Percentiles rank a stretch among this genome's conserved stretches.
Conservation (phyloP, 23 tunicate species). For the Halocynthia aurantium region DNA sequence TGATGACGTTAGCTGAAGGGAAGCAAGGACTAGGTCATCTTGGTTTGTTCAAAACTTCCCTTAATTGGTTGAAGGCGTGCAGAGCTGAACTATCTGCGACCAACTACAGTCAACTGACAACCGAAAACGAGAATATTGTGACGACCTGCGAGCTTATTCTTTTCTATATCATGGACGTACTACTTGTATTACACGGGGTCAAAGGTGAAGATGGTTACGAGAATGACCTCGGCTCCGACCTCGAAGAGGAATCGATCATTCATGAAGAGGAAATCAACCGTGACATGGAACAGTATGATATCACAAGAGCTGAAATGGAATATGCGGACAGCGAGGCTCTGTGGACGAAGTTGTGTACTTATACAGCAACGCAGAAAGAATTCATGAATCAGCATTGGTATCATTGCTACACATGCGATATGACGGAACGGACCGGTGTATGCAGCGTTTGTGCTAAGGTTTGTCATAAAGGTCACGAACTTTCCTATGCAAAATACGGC, state of each 20-base stretch:
- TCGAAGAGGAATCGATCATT: slow-evolving; percentile 8
- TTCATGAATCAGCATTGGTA: slow-evolving; percentile 99
- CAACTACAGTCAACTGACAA: slow-evolving; percentile 9
- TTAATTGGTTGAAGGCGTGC: slow-evolving; percentile 58
- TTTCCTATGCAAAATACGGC: slow-evolving; percentile 84
- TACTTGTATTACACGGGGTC: slow-evolving; percentile 16
- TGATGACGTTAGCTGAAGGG: slow-evolving; percentile 51
- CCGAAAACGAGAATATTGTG: slow-evolving; percentile 14
- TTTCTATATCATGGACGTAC: slow-evolving; percentile 18
- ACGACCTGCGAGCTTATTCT: slow-evolving; percentile 18
- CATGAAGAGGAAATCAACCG: slow-evolving; percentile 10
- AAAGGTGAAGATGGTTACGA: neutral
- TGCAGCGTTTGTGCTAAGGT: slow-evolving; percentile 93
- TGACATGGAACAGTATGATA: slow-evolving; percentile 31
- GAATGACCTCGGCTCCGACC: neutral
- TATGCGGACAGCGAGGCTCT: slow-evolving; percentile 54
- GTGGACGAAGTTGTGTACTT: slow-evolving; percentile 91
- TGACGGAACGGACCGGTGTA: slow-evolving; percentile 97
- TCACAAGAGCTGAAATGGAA: slow-evolving; percentile 24
- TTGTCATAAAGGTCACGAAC: slow-evolving; percentile 85
- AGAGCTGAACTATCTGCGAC: neutral
- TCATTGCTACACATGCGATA: slow-evolving; percentile 93
- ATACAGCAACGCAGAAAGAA: slow-evolving; percentile 89
- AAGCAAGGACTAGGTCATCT: slow-evolving; percentile 56
- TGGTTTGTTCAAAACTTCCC: slow-evolving; percentile 31